Base-by-base conservation (phyloP, 2,797 vertebrate genomes). In the Florisuga fusca region DNA sequence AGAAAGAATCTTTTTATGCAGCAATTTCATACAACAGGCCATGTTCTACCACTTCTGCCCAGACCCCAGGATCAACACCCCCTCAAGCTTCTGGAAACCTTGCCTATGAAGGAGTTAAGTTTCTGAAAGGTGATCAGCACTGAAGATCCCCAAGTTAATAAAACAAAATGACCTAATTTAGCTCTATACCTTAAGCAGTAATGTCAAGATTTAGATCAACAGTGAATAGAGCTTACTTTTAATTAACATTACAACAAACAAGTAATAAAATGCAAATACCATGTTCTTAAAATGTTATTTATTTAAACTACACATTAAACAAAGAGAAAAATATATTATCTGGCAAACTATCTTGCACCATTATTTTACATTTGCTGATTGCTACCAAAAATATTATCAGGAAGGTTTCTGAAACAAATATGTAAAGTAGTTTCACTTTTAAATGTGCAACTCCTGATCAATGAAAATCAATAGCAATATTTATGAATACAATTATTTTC, bases 401-500 rank as follows among this genome's bases (percentile, higher is more conserved):
- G 25, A 76, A 75, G 14, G 8, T 73, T 66, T 18, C 36, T 71
- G 66, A 89, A 92, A 85, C 23, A 33, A 4, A 33, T 1, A 1
- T 36, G 36, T n/a, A 75, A 73, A 84, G 79, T 74, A 51, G 23
- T 86, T 95, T 89, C 31, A 61, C 18, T 94, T 94, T 89, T 51
- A 94, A 77, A 89, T 75, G 41, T 57, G 11, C 38, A 54, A 45
- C 13, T 78, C 36, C 33, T 51, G 6, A 80, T 69, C 66, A 75
- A 61, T 1, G 3, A 74, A 93, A 81, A 71, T 59, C 45, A 59
- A 27, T 22, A 66, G 9, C 34, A 79, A 41, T 54, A 67, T 31
- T 31, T 66, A 73, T 9, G 0, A 94, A 61, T 61, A 61, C 10
- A 71, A 51, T 54, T 64, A 61, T 20, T 93, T 67, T 33, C 26